Evolutionary conservation across 2,113 vertebrate species (phyloP), one percentile per base, ranked within the genome.

Genomic region (Coptodon rendalli): DNA sequence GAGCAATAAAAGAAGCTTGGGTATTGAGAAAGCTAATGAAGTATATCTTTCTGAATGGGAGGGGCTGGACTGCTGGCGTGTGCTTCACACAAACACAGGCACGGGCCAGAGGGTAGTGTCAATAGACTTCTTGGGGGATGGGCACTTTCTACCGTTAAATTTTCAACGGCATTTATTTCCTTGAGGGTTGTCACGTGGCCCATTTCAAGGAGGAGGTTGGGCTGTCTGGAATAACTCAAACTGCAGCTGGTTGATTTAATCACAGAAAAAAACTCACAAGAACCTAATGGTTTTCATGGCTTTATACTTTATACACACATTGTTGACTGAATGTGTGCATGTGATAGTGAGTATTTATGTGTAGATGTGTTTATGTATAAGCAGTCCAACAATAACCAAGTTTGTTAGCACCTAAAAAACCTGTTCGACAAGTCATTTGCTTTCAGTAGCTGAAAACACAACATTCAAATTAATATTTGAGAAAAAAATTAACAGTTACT

Each of bases 11-110:
- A 97, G 95, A 92, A 96, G 96, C 95, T 96, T 95, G 93, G 56
- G 90, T 88, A 90, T 94, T 94, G 94, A 95, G 84, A 89, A 96
- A 97, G 94, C 96, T 97, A 95, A 97, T 98, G 96, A 97, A 94
- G 91, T 93, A 95, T 97, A 97, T 96, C 95, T 34, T 50, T 96
- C 94, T 96, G 94, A 95, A 12, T 92, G 91, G 95, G 92, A 94
- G 94, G 90, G 89, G 90, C 56, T 92, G 95, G 90, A 94, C 94
- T 57, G 90, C 92, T 90, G 91, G 93, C 94, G 92, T 92, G 95
- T 94, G 93, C 94, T 89, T 50, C 78, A 82, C 14, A 81, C 78
- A 87, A 87, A 84, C 81, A 89, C 73, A 87, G 81, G 83, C 61
- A 89, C 36, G 7, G 22, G 89, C 91, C 87, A 91, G 34, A 48